Evolutionary conservation across 2,797 vertebrate species (phyloP), one percentile per base, ranked within the genome.

Genomic region (Channa striata): DNA sequence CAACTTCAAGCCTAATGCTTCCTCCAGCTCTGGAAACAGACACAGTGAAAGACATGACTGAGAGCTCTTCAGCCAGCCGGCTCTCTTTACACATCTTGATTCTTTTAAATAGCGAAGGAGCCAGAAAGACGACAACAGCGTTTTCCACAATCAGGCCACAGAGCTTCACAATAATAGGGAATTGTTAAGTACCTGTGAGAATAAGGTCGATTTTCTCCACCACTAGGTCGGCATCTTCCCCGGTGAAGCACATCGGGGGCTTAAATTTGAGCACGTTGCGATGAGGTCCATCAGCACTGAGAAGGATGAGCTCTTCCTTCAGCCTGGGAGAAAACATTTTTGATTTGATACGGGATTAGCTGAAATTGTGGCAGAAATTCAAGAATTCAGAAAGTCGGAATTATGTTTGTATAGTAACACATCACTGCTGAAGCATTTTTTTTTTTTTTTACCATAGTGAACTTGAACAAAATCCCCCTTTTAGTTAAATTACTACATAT

Each of bases 211-310:
- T 95, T 33, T 94, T 94, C 37, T 91, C 92, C 73, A 97, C 96
- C 58, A 91, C 90, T 0, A 95, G 87, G 73, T 96, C 94, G 5
- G 95, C 96, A 49, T 99, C 94, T 74, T 96, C 96, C 54, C 60
- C 81, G 0, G 91, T 93, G 91, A 99, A 99, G 88, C 98, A 99
- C 96, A 99, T 92, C 0, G 98, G 98, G 0, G 98, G 98, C 68
- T 99, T 99, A 72, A 99, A 97, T 87, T 99, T 99, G 11, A 99
- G 93, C 58, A 99, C 95, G 5, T 99, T 99, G 81, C 96, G 95
- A 43, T 97, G 91, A 39, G 98, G 98, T 17, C 98, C 98, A 1
- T 99, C 98, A 0, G 96, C 96, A 70, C 97, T 99, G 16, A 99
- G 93, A 19, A 99, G 95, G 65, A 99, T 93, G 17, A 77, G 73